Evolutionary conservation across 2,113 vertebrate genomes (phyloP).

Genomic region (Hippolais icterina): DNA sequence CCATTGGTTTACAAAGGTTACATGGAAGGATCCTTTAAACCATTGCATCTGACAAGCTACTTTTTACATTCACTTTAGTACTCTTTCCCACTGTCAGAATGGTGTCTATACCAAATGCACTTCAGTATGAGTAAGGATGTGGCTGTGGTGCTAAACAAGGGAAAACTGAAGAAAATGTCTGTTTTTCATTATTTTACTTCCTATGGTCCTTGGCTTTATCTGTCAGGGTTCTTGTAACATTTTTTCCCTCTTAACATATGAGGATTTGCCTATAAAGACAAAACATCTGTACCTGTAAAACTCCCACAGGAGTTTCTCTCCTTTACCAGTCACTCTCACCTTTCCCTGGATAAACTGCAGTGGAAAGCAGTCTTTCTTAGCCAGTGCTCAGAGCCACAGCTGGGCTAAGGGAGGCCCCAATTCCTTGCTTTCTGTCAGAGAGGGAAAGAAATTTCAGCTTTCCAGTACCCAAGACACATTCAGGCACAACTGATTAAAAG

Average conservation of each 20-base stretch:
- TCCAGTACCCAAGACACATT: neutral
- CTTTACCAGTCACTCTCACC: neutral
- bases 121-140: neutral
- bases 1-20: neutral
- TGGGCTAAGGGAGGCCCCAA: neutral
- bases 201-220: neutral
- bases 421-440: neutral
- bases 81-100: neutral
- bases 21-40: neutral
- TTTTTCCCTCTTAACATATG: neutral
- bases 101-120: neutral
- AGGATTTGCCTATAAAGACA: neutral
- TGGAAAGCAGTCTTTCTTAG: neutral
- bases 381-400: neutral
- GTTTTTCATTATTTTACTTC: neutral
- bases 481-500: neutral
- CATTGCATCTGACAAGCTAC: neutral
- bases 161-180: neutral
- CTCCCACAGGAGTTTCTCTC: neutral
- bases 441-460: neutral
- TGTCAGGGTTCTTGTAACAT: neutral
- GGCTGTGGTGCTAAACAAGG: neutral
- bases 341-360: neutral
- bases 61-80: neutral
- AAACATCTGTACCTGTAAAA: neutral